These are phyloP conservation scores for Tenodera sinensis DNA, from an alignment of 2,888 invertebrate species.

Conservation along the genomic window DNA sequence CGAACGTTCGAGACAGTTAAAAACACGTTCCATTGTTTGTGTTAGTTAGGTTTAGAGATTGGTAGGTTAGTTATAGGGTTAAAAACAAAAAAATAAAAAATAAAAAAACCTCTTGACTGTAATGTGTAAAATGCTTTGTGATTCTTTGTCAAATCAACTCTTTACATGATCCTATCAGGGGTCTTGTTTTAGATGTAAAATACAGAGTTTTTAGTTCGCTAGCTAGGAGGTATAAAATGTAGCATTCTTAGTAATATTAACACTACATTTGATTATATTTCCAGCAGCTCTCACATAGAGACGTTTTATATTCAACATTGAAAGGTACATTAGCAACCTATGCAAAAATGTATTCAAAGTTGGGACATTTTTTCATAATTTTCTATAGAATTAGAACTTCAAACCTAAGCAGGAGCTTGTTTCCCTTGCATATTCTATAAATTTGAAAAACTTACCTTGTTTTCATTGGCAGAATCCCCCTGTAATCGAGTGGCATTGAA, in stretches of 20 bases:
- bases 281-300: conserved; percentile 7
- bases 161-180: conserved; percentile 15
- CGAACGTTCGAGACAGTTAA: conserved; percentile 10
- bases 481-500: conserved; percentile 19
- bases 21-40: conserved; percentile 24
- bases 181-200: conserved; percentile 28
- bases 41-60: conserved; percentile 19
- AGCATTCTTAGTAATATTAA: conserved; percentile 20
- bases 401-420: conserved; percentile 3
- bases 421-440: conserved; percentile 11
- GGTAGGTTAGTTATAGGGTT: conserved; percentile 25
- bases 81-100: not conserved
- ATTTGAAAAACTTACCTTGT: conserved; percentile 1
- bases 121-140: conserved; percentile 26
- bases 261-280: conserved; percentile 14
- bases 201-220: conserved; percentile 30
- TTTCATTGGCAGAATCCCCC: not conserved
- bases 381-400: conserved; percentile 12
- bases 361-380: conserved; percentile 19
- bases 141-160: conserved; percentile 23
- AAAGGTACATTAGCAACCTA: not conserved
- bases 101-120: conserved; percentile 17
- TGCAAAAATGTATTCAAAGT: conserved; percentile 8
- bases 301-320: conserved; percentile 21
- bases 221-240: conserved; percentile 23